phyloP scores from a whole-genome alignment of 2,113 vertebrate species.

The Leptodactylus fuscus region DNA sequence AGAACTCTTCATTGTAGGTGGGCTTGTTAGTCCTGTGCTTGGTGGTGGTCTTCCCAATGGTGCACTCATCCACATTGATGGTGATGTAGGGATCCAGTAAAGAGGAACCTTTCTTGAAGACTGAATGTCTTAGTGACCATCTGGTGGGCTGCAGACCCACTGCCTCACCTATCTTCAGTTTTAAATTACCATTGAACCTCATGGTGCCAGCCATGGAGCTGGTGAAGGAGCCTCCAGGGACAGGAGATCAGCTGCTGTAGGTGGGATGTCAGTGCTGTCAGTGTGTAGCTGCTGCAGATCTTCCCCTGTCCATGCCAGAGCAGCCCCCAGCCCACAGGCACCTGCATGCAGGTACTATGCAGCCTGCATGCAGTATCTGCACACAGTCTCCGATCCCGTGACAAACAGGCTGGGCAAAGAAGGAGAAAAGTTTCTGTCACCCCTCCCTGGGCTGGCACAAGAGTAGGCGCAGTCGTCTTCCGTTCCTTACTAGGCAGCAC shows the following conservation, averaged over 20 bases:
- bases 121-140: slow-evolving; percentile 87
- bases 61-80: slow-evolving; percentile 92
- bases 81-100: slow-evolving; percentile 92
- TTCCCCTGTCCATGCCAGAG: not conserved
- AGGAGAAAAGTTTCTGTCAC: not conserved
- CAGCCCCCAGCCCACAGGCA: not conserved
- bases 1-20: slow-evolving; percentile 96
- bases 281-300: not conserved
- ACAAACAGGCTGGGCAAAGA: not conserved
- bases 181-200: slow-evolving; percentile 94
- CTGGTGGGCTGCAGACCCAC: slow-evolving; percentile 91
- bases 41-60: slow-evolving; percentile 91
- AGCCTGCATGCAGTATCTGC: not conserved
- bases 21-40: slow-evolving; percentile 95
- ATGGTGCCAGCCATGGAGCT: slow-evolving; percentile 76
- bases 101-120: slow-evolving; percentile 86
- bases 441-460: not conserved
- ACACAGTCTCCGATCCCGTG: not conserved
- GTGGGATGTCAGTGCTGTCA: not conserved
- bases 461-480: not conserved
- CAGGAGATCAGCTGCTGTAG: slow-evolving; percentile 30
- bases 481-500: not conserved
- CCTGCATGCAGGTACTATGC: not conserved
- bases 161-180: slow-evolving; percentile 92
- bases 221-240: slow-evolving; percentile 7